Evolutionary conservation across 92 coral and sea anemone genomes (phyloP), one percentile per base, ranked within the genome.

Genomic region (Siderastrea siderea): DNA sequence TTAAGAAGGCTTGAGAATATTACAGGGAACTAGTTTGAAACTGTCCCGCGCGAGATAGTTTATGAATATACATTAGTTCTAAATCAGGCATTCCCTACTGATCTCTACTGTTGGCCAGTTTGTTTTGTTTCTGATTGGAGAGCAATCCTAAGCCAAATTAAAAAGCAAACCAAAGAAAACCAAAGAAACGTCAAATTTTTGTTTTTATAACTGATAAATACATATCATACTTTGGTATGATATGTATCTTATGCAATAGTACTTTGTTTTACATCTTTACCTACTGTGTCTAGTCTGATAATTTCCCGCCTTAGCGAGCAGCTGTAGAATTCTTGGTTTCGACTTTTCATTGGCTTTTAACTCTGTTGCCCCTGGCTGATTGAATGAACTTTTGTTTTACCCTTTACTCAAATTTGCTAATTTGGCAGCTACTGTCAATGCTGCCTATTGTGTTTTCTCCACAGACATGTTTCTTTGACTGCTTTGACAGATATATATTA

Each of bases 331-430:
- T 17, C 38, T 14, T 26, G 5, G 19, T 55, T 59, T 60, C 26
- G 63, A 6, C 44, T 11, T 58, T 77, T 66, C 84, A 80, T 80
- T 66, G 84, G 53, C 45, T 67, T 66, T 51, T 45, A 50, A 66
- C 38, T 53, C 64, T 47, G 59, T 58, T 62, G 8, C 44, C 84
- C 45, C 74, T 52, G 47, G 47, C 75, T 80, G 65, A 52, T 67
- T 80, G 75, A 67, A 66, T 66, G 69, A 66, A 80, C 75, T 51
- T 80, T 80, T 19, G 82, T 59, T 80, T 66, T 51, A 5, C 62
- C 13, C 68, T 50, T 65, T 67, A 47, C 16, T 16, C 82, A 78
- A 78, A 60, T 45, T 48, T 71, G 82, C 69, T 78, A 78, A 78
- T 78, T 78, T 62, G 71, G 50, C 69, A 46, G 47, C 46, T 55